phyloP scores from a whole-genome alignment of 2,888 invertebrate species.

The Corythucha ciliata region DNA sequence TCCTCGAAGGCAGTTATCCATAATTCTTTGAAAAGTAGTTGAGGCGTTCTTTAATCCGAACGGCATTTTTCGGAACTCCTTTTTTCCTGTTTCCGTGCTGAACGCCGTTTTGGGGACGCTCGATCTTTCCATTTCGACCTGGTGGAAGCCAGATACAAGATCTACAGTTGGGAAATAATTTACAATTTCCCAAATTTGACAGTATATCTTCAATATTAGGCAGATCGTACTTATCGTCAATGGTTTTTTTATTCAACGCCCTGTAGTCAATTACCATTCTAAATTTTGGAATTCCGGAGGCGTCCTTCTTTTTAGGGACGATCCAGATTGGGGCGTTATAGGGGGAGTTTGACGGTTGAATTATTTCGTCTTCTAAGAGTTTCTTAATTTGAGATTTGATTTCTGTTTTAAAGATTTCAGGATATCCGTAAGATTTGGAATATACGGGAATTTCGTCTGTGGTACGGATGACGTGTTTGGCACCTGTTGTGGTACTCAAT shows the following conservation, averaged over 20 bases:
- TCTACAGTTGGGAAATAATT: no score
- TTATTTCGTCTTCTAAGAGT: background rate
- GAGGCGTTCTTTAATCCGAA: background rate
- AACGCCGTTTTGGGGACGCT: slow-evolving; percentile 1
- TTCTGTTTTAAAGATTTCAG: no score
- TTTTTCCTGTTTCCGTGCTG: background rate
- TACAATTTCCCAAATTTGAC: background rate
- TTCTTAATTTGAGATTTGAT: background rate
- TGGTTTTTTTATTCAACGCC: background rate
- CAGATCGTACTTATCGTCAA: background rate
- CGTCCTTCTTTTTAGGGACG: background rate
- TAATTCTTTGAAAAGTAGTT: background rate
- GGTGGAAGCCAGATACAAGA: background rate
- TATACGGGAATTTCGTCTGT: no score
- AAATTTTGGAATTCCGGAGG: background rate
- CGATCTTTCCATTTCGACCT: background rate
- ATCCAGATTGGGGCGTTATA: background rate
- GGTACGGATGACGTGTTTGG: no score
- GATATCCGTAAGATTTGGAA: no score
- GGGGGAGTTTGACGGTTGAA: background rate
- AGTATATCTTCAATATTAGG: background rate
- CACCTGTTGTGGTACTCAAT: no score
- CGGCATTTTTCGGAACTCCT: background rate
- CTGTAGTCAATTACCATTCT: background rate
- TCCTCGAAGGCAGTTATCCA: background rate